phyloP scores from a whole-genome alignment of 2,113 vertebrate genomes.

The Gadus macrocephalus region DNA sequence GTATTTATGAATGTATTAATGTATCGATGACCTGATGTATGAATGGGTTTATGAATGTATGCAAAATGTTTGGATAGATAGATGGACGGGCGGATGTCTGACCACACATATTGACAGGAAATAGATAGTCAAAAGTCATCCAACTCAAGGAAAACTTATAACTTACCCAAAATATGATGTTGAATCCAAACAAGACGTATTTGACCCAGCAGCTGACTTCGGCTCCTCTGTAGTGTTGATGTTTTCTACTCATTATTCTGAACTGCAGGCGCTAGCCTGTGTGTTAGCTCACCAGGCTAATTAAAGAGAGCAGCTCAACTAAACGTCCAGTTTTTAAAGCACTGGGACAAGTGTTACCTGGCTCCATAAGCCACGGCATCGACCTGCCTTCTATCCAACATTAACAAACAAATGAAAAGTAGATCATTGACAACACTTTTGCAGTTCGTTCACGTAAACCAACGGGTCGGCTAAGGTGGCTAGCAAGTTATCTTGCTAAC shows the following conservation, averaged over 20 bases:
- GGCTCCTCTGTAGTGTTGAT: conserved; percentile 69
- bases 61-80: too few relatives aligned
- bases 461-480: conserved; percentile 48
- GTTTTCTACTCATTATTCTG: conserved; percentile 75
- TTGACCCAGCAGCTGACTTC: conserved; percentile 80
- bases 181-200: conserved; percentile 77
- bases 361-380: conserved; percentile 49
- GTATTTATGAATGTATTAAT: too few relatives aligned
- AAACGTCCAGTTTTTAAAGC: conserved; percentile 31
- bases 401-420: conserved; percentile 12
- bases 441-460: neutral
- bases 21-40: too few relatives aligned
- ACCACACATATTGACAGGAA: too few relatives aligned
- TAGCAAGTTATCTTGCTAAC: conserved; percentile 54
- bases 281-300: conserved; percentile 37
- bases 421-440: conserved; percentile 2
- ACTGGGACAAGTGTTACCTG: conserved; percentile 19
- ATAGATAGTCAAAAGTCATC: neutral
- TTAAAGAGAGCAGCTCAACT: conserved; percentile 12
- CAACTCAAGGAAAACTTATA: accelerated
- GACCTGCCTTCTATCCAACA: conserved; percentile 5
- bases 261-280: conserved; percentile 40
- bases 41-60: too few relatives aligned
- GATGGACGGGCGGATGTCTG: too few relatives aligned
- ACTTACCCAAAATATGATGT: conserved; percentile 79